These are phyloP conservation scores for Cydia amplana DNA, from an alignment of 1,140 invertebrate species.

Conservation along the genomic window DNA sequence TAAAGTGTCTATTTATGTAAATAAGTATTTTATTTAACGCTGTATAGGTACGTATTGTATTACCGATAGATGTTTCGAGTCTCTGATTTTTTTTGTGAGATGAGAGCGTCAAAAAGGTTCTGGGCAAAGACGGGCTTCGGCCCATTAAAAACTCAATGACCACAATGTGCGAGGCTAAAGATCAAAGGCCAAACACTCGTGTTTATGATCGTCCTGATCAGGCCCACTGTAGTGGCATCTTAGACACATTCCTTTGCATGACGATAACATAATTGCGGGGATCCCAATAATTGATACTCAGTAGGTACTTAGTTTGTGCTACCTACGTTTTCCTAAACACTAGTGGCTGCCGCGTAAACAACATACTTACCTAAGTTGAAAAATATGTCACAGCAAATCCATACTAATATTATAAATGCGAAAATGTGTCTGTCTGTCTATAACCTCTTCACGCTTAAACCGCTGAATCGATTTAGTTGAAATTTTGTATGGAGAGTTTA, in stretches of 20 bases:
- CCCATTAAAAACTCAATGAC: slow-evolving; percentile 27
- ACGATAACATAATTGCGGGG: background rate
- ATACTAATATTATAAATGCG: too few species aligned
- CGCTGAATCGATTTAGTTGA: too few species aligned
- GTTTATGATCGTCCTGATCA: background rate
- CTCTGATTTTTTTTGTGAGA: slow-evolving; percentile 6
- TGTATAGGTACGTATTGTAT: background rate
- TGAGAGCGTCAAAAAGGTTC: slow-evolving; percentile 1
- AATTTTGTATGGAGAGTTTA: too few species aligned
- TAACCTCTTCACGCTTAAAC: too few species aligned
- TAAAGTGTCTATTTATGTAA: background rate
- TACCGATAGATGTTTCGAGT: background rate
- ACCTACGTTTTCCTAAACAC: too few species aligned
- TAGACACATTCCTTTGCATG: background rate
- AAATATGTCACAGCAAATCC: too few species aligned
- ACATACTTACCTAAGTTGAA: too few species aligned
- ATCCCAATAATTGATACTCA: background rate
- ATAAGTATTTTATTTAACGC: background rate
- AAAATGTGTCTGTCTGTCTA: too few species aligned
- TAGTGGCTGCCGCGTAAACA: too few species aligned
- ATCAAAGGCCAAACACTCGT: slow-evolving; percentile 20
- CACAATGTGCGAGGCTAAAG: slow-evolving; percentile 16
- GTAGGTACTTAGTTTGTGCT: background rate
- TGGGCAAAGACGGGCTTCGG: slow-evolving; percentile 4
- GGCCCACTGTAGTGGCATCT: slow-evolving; percentile 1